These are phyloP conservation scores for Macroramphosus scolopax DNA, from an alignment of 2,797 vertebrate species.

Conservation along the genomic window DNA sequence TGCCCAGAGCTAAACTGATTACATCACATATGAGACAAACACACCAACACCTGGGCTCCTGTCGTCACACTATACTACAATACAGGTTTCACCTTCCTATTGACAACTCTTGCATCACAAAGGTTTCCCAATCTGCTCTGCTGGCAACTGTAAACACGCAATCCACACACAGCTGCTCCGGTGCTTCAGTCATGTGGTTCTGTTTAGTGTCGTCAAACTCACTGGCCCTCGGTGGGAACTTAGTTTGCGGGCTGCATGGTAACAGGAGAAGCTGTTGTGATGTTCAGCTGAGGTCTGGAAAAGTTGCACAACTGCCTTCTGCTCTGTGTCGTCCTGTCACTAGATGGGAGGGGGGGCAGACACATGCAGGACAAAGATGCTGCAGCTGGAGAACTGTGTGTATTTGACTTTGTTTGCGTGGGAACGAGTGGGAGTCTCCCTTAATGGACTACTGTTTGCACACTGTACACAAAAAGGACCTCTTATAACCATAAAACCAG, in stretches of 20 bases:
- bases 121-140: background rate
- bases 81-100: conserved; percentile 9
- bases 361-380: conserved; percentile 13
- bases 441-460: conserved; percentile 2
- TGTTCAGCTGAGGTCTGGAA: conserved; percentile 44
- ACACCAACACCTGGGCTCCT: conserved; percentile 14
- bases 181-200: conserved; percentile 54
- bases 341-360: conserved; percentile 16
- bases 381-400: background rate
- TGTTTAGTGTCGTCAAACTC: conserved; percentile 58
- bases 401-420: too few species aligned
- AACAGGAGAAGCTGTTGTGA: conserved; percentile 64
- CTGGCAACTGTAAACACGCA: conserved; percentile 4
- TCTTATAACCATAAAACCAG: background rate
- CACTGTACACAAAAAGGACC: background rate
- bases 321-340: conserved; percentile 7
- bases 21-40: conserved; percentile 34
- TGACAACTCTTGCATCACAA: conserved; percentile 28
- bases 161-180: conserved; percentile 4
- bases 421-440: conserved; percentile 1
- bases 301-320: conserved; percentile 58
- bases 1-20: conserved; percentile 13
- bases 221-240: conserved; percentile 38
- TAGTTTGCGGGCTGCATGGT: conserved; percentile 31
- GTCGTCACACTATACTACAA: conserved; percentile 14